Evolutionary conservation across 2,888 invertebrate genomes (phyloP), one percentile per base, ranked within the genome.

Genomic region (Orchesella flavescens): DNA sequence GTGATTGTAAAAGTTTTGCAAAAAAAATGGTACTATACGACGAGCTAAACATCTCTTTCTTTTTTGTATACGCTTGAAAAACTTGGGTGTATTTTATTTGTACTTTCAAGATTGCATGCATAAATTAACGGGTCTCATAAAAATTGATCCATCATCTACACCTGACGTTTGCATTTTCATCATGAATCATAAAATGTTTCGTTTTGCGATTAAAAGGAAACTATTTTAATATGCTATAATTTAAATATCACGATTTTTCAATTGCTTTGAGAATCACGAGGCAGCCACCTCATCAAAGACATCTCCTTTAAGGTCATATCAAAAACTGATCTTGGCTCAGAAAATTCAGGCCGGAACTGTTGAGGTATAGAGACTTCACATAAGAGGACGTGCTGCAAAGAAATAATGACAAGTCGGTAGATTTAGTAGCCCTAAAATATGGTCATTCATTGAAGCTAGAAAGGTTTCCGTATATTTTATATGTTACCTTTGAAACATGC

Each of bases 241-340:
- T 34, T 34, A 34, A 34, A 34, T 34, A 34, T 34, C 34, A 34
- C 34, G 34, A 34, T 7, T 34, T n/a, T 34, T 34, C 19, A 57
- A 34, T 49, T 63, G n/a, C 19, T 61, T 46, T 71, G 46, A 57
- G 59, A 72, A 73, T 78, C 77, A 44, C 57, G 76, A 63, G 84
- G 85, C 0, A 61, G 68, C 88, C 88, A 88, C 23, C 87, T 72
- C 71, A 79, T 71, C 0, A 88, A 24, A 19, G 84, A 66, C 23
- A 84, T 81, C 74, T 88, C 88, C 19, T 84, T 57, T 21, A 88
- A 77, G 49, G 83, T 69, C 77, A 88, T 76, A 10, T 85, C 61
- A 71, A 86, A 86, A 24, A 88, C 87, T 43, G 86, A 88, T 4
- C 82, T 74, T n/a, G 88, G 88, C 21, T 86, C 85, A n/a, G 85